Evolutionary conservation across 30 jellyfish, hydroid and myxozoan genomes (phyloP), one percentile per base, ranked within the genome.

Genomic region (Calvadosia cruxmelitensis): DNA sequence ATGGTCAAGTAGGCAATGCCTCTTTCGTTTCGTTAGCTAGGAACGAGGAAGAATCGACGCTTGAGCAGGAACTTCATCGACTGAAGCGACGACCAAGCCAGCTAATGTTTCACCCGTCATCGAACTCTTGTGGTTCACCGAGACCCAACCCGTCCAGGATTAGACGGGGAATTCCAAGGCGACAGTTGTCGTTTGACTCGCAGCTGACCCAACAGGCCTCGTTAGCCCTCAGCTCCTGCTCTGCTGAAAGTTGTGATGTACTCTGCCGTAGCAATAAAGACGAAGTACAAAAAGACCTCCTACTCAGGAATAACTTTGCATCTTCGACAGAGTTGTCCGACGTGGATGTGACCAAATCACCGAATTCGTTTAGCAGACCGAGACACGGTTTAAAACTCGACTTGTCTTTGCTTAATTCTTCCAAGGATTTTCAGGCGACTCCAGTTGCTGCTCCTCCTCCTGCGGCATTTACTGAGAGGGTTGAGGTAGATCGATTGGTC

Each of bases 161-260:
- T 42, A 42, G 57, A 42, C 10, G 57, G 15, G 57, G 84, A 24
- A 28, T 75, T 0, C 29, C 75, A 50, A 69, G 78, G 50, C 71
- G 96, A 31, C 88, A 74, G 68, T 66, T 87, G 20, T 87, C 96
- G 52, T 87, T 87, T 76, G 96, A 87, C 72, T 80, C 96, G 1
- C 92, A 87, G 26, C 88, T 85, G 3, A 42, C 57, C 57, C 57
- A 42, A 42, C 10, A 20, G 57, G 57, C 57, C 20, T 5, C 57
- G 10, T 20, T 42, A 5, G 10, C 57, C 10, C 57, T 42, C 10
- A 20, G 20, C 20, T 42, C 57, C 10, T 5, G 20, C 20, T 42
- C 57, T 5, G 15, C 57, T 42, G 15, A 20, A 10, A 20, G 57
- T 5, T 42, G 15, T 42, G 57, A 42, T 5, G n/a, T n/a, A n/a